Evolutionary conservation across 2,113 vertebrate species (phyloP).

Genomic region (Scortum barcoo): DNA sequence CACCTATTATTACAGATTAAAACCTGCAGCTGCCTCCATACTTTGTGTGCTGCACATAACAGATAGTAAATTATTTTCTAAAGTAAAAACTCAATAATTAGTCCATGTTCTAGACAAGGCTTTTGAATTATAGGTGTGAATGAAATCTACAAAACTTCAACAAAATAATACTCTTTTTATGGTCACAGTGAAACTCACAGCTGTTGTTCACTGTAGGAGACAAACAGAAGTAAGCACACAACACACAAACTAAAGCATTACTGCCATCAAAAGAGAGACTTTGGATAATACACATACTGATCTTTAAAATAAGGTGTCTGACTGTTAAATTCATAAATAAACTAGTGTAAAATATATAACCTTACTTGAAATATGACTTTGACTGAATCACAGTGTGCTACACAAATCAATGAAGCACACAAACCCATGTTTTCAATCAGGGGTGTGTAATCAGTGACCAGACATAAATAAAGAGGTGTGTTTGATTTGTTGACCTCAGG

Average conservation of each 20-base stretch:
- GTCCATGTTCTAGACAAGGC: not conserved
- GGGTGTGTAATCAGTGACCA: not conserved
- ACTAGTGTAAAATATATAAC: not conserved
- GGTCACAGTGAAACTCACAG: not conserved
- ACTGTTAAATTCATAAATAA: too few relatives aligned
- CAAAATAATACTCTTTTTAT: not conserved
- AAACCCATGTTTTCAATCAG: not conserved
- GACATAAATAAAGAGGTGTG: not conserved
- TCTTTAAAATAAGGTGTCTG: too few relatives aligned
- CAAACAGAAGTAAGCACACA: too few relatives aligned
- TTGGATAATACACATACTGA: too few relatives aligned
- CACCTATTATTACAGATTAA: not conserved
- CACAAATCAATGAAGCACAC: not conserved
- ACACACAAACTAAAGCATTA: too few relatives aligned
- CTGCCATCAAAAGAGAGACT: too few relatives aligned
- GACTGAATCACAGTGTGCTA: too few relatives aligned
- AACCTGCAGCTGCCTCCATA: not conserved
- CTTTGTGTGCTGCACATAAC: not conserved
- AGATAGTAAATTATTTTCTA: too few relatives aligned
- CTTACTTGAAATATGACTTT: not conserved
- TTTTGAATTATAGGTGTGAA: not conserved
- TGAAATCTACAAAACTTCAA: not conserved
- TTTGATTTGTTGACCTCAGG: not conserved
- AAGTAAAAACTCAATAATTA: too few relatives aligned
- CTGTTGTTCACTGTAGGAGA: not conserved